Evolutionary conservation across 1,140 invertebrate genomes (phyloP).

Genomic region (Cherax quadricarinatus): DNA sequence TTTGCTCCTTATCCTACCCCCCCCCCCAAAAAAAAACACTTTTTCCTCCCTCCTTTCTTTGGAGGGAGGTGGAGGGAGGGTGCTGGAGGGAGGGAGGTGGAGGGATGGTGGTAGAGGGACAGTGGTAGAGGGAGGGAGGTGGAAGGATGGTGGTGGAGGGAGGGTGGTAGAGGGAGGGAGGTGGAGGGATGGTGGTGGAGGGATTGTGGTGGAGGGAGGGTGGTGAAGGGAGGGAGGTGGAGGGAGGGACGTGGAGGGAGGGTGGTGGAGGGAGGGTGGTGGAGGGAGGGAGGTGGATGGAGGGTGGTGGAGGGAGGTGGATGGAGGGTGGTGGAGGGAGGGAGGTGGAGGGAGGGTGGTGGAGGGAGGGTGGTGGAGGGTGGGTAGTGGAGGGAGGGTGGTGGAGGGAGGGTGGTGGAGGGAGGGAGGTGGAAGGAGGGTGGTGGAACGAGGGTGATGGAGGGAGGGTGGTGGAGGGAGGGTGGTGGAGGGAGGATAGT

Average conservation of each 20-base stretch:
- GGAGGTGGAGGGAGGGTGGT: background rate
- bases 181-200: background rate
- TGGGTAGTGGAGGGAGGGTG: background rate
- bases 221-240: background rate
- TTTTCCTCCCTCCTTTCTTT: too few relatives aligned
- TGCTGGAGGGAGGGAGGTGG: background rate
- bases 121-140: background rate
- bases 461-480: background rate
- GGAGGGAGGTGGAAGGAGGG: background rate
- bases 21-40: too few relatives aligned
- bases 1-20: too few relatives aligned
- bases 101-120: background rate
- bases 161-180: background rate
- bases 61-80: background rate
- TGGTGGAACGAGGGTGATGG: background rate
- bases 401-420: background rate
- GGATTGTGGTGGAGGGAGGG: background rate
- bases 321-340: background rate
- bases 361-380: background rate
- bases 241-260: too few relatives aligned
- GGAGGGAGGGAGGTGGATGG: background rate
- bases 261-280: background rate
- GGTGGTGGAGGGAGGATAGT: background rate
- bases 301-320: too few relatives aligned
- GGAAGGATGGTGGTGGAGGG: background rate